Base-by-base conservation (phyloP, 2,888 invertebrate genomes). In the Parnassius apollo region DNA sequence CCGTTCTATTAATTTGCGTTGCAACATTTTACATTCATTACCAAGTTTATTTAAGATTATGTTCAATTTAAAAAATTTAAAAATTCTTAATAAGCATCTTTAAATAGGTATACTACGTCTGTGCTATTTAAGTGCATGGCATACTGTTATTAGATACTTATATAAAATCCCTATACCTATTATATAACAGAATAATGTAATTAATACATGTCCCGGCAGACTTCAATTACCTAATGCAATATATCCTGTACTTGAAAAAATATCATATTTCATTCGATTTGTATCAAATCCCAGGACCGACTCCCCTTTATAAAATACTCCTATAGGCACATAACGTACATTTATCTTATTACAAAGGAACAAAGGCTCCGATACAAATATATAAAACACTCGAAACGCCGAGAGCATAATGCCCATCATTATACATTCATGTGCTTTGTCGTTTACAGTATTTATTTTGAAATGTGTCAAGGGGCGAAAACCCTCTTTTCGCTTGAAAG, bases 391-490 rank as follows among this genome's bases (percentile, higher is more conserved):
- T 91, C 80, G 83, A 91, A 86, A 87, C 78, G 81, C 85, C 83
- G 75, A 83, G 81, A 83, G 87, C 82, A 91, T 91, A 91, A 90
- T 86, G 82, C 85, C 88, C 84, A 85, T 91, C 89, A 91, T 91
- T 91, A 91, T 88, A 88, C 80, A 91, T 91, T 91, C 91, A 91
- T 91, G 86, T 86, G 86, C 88, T 84, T 88, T 89, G 88, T 89
- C 86, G 81, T 87, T 89, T 89, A 88, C 86, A 90, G 88, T 90
- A 89, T 91, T 91, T 91, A 91, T 91, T 91, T 90, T 88, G 83
- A 86, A 88, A 88, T 79, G 75, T 83, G 78, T 83, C 83, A 82
- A 86, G 85, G 91, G 89, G 87, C 81, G 79, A 82, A 85, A 85
- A 77, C 90, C 90, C 88, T 84, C 85, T 84, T 89, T 85, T 81